phyloP scores from a whole-genome alignment of 2,113 vertebrate species.

The Haplochromis burtoni region DNA sequence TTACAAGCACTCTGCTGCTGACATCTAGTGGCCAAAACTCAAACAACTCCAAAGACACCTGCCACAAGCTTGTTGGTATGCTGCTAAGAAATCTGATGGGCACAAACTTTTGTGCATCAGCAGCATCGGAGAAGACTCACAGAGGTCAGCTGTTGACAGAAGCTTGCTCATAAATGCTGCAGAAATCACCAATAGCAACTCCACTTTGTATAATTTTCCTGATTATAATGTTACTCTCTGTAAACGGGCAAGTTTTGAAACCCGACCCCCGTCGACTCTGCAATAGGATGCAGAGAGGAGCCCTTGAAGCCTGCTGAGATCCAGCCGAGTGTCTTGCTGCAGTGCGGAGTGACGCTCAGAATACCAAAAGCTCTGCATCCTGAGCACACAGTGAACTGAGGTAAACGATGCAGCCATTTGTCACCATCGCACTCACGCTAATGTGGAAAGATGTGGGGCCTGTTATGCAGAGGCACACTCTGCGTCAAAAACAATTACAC shows the following conservation, averaged over 20 bases:
- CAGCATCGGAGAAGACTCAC: background rate
- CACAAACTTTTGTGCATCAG: background rate
- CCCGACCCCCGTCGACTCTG: background rate
- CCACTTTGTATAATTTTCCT: background rate
- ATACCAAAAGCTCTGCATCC: background rate
- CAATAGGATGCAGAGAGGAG: background rate
- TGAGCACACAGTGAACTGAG: background rate
- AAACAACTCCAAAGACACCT: background rate
- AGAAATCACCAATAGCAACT: background rate
- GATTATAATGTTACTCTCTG: background rate
- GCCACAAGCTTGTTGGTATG: background rate
- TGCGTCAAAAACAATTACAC: background rate
- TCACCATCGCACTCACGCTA: background rate
- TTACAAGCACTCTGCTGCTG: background rate
- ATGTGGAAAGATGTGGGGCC: background rate
- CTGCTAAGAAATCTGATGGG: background rate
- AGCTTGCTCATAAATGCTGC: background rate
- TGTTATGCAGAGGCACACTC: background rate
- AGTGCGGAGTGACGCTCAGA: background rate
- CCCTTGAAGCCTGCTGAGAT: background rate
- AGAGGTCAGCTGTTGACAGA: background rate
- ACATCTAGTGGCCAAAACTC: background rate
- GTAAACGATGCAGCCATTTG: background rate
- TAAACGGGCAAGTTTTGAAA: background rate
- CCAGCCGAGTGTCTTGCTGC: background rate